These are phyloP conservation scores for Scaptomyza montana DNA, from an alignment of 1,140 invertebrate species.

Conservation along the genomic window DNA sequence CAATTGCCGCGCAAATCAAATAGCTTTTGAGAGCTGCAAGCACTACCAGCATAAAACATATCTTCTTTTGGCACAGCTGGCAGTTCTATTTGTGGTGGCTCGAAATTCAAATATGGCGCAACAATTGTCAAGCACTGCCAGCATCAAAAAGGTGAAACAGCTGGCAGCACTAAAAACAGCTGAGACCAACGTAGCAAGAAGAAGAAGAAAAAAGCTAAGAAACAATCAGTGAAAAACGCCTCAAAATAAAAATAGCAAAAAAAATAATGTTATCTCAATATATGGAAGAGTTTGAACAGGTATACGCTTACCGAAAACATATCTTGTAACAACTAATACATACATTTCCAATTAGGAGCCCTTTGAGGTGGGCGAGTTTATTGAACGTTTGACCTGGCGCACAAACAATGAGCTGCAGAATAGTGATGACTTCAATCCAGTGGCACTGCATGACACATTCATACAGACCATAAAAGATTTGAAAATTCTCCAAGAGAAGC, in stretches of 20 bases:
- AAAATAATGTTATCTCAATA: constrained; percentile 92
- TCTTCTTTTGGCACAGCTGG: background rate
- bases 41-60: background rate
- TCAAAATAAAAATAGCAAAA: constrained; percentile 30
- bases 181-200: constrained; percentile 11
- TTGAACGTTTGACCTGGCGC: constrained; percentile 97
- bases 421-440: constrained; percentile 89
- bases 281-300: constrained; percentile 92
- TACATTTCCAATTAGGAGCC: constrained; percentile 88
- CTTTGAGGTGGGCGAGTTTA: constrained; percentile 98
- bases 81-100: background rate
- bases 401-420: constrained; percentile 91
- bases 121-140: constrained; percentile 22
- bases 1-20: constrained; percentile 21
- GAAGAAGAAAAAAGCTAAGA: constrained; percentile 14
- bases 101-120: constrained; percentile 5
- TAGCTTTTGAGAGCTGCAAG: background rate
- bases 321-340: background rate
- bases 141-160: background rate
- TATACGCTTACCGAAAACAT: constrained; percentile 65
- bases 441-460: constrained; percentile 94
- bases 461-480: constrained; percentile 93
- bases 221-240: constrained; percentile 48
- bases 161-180: constrained; percentile 6
- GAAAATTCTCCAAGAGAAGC: constrained; percentile 91